A percentile compares a stretch with the other conserved stretches of the same genome.
Conservation (phyloP, 2,113 vertebrate species). For the Panurus biarmicus region DNA sequence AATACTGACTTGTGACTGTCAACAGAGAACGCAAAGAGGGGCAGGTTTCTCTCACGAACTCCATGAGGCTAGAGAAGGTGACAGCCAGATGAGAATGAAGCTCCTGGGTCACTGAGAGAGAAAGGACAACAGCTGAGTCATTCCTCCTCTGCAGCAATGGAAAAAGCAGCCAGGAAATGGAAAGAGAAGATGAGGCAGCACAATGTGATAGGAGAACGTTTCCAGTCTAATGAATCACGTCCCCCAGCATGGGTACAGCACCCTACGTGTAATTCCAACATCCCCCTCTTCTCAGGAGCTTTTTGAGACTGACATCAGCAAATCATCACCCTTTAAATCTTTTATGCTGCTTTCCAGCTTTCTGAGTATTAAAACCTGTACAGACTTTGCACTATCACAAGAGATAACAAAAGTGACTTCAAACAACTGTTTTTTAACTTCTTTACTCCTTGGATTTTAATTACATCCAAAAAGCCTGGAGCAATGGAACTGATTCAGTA, state of each 20-base stretch:
- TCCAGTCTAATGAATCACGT: background rate
- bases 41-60: background rate
- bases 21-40: background rate
- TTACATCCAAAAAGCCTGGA: background rate
- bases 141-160: background rate
- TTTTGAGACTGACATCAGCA: background rate
- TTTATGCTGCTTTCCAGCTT: background rate
- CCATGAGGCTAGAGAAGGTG: background rate
- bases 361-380: background rate
- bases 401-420: background rate
- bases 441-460: background rate
- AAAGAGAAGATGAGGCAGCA: background rate
- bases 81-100: background rate
- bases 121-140: slow-evolving; percentile 13
- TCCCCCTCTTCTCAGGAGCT: background rate
- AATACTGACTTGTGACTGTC: background rate
- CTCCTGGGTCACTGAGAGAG: background rate
- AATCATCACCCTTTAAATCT: background rate
- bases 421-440: background rate
- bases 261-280: background rate
- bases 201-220: background rate
- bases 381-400: background rate
- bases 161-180: background rate
- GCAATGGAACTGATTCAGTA: background rate
- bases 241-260: background rate